Base-by-base conservation (phyloP, 1,140 invertebrate species). In the Drosophila pachea region DNA sequence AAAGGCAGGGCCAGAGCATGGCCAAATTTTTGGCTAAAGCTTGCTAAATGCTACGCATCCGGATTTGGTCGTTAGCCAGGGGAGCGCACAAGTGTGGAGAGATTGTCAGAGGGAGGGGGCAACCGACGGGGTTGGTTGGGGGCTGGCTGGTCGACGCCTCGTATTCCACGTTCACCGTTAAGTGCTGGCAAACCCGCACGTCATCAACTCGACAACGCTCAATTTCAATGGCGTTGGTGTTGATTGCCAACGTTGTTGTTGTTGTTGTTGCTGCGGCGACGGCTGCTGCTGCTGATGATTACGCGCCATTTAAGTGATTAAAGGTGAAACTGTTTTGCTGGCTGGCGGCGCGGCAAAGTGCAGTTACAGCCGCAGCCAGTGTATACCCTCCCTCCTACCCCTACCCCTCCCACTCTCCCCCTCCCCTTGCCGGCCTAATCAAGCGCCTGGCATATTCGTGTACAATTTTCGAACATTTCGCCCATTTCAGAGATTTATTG, bases 261-360 rank as follows among this genome's bases (percentile, higher is more conserved):
- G 52, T 32, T 53, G 48, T 40, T 67, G 31, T 16, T 54, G 45
- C 45, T 65, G 62, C 9, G n/a, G n/a, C n/a, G n/a, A n/a, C n/a
- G n/a, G n/a, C n/a, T 65, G 38, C 43, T 68, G 56, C 61, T 77
- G 75, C 45, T 76, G 62, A 66, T 83, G 81, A 84, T 83, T 83
- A 83, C 76, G 73, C 73, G 76, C 63, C 81, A 71, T 84, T 84
- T 86, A 84, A 79, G 81, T 84, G 79, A 84, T 84, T 84, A 84
- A 84, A 86, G 79, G 79, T 84, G 76, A 84, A 79, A 84, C 62
- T 55, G 76, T 74, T 74, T 48, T 31, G n/a, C 45, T 59, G 40
- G 38, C 35, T n/a, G 0, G 9, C 14, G 2, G 9, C 32, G 1
- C 7, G 7, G 45, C 8, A 22, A 49, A 32, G 22, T 45, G 40